Evolutionary conservation across 2,888 invertebrate species (phyloP), one percentile per base, ranked within the genome.

Genomic region (Harpagoxenus sublaevis): DNA sequence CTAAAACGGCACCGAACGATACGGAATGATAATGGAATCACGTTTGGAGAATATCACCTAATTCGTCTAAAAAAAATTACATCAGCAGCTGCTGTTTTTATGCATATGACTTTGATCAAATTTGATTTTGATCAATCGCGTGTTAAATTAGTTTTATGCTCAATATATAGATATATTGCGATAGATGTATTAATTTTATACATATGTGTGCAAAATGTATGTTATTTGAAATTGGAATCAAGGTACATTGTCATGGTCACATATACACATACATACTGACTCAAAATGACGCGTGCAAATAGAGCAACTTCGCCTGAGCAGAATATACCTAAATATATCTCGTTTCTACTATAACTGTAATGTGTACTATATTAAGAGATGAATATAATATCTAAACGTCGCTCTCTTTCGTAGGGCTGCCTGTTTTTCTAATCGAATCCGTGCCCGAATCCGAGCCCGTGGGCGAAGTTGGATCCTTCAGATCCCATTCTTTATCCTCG

Each of bases 401-500:
- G 86, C 94, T 94, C 86, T 94, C 94, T 93, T 93, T 94, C 74
- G 90, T 92, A 8, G 93, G 92, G 85, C 94, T 94, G 65, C 89
- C 93, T 45, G 94, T 71, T 87, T 93, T 93, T 88, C 87, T 90
- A 28, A 91, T 78, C 2, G 92, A 90, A 28, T 92, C 92, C 15
- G 89, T 87, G 35, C 86, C 91, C 6, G 88, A 86, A 48, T 93
- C 94, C 3, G 92, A 92, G 5, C 88, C 91, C 35, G 89, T 88
- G 15, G 90, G 91, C 35, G 92, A 92, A 31, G 75, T 86, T 18
- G 92, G 90, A 94, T 97, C 97, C 85, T 97, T 97, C 78, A 98
- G 95, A 94, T 98, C 98, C 97, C 97, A 97, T 86, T 97, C 96
- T 95, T 98, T 98, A 89, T 97, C 97, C 90, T 97, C 97, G 95